These are phyloP conservation scores for Paracentrotus lividus DNA, from an alignment of 53 echinoderm and acorn worm genomes.

Conservation along the genomic window DNA sequence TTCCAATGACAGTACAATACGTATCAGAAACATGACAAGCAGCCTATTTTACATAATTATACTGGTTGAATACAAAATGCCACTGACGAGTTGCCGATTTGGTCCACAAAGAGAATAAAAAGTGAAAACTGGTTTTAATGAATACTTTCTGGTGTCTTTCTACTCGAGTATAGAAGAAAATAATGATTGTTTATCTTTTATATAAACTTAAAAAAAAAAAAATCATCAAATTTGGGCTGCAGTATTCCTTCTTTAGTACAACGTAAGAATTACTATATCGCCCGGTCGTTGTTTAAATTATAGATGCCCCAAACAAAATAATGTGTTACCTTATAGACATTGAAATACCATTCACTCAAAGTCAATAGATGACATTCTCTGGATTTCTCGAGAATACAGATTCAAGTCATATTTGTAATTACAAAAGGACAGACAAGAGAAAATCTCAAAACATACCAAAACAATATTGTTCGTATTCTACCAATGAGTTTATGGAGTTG, in stretches of 20 bases:
- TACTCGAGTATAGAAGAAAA: no score
- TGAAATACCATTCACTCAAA: neutral
- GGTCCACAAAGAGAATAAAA: conserved; percentile 16
- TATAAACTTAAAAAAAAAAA: no score
- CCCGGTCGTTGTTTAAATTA: no score
- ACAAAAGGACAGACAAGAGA: neutral
- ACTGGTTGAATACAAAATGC: conserved; percentile 2
- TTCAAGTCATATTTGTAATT: neutral
- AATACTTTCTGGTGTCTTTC: conserved; percentile 42
- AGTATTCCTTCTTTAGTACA: no score
- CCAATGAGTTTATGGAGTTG: no score
- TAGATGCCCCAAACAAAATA: neutral
- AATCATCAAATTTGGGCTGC: no score
- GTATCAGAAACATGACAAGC: no score
- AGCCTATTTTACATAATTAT: neutral
- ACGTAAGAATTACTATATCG: no score
- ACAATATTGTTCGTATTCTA: no score
- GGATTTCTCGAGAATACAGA: neutral
- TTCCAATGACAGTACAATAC: no score
- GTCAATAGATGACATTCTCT: neutral
- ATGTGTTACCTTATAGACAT: neutral
- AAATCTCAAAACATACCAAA: neutral
- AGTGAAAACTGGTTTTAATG: neutral
- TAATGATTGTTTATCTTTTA: no score
- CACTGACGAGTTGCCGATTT: neutral